Base-by-base conservation (phyloP, 2,888 invertebrate species). In the Caenorhabditis wallacei region DNA sequence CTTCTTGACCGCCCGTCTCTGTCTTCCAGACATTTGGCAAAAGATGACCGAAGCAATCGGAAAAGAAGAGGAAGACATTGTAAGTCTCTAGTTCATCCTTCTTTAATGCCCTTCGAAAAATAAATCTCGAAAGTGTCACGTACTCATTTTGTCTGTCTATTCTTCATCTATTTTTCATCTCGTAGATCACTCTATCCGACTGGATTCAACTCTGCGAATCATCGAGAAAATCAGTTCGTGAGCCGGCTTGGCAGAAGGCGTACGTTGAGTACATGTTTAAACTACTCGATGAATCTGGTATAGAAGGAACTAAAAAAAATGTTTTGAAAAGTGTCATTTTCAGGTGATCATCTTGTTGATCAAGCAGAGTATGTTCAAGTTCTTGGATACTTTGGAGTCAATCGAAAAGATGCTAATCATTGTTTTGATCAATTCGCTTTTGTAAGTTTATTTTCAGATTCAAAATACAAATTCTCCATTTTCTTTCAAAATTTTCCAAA, bases 241-340 rank as follows among this genome's bases (percentile, higher is more conserved):
- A 72, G 53, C 84, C 84, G 20, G 84, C 66, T 4, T 86, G 86
- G 86, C 84, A 84, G 72, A 81, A 82, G 53, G 80, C 78, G 20
- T 86, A 86, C 74, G 72, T 85, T 18, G 85, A 86, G 48, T 86
- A 86, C 66, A 85, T 86, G 80, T 86, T 84, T 68, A 79, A 81
- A 51, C 79, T 86, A 20, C 18, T 86, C 1, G 86, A 86, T 48
- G 86, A 85, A 26, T 85, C 85, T 16, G 86, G 86, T 86, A 43
- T 35, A 63, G 10, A 61, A 61, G 61, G 26, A 53, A 63, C 35
- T 24, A 68, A 61, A 18, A n/a, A 35, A 59, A 16, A 7, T 57
- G 48, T 8, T 40, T 2, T 46, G 54, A 8, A 16, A 18, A 37
- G 20, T 63, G 78, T 69, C 74, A 74, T 56, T 72, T 84, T 18